Percentiles rank a stretch among this genome's conserved stretches.
phyloP scores from a whole-genome alignment of 1,140 invertebrate genomes.

The Habropoda laboriosa region DNA sequence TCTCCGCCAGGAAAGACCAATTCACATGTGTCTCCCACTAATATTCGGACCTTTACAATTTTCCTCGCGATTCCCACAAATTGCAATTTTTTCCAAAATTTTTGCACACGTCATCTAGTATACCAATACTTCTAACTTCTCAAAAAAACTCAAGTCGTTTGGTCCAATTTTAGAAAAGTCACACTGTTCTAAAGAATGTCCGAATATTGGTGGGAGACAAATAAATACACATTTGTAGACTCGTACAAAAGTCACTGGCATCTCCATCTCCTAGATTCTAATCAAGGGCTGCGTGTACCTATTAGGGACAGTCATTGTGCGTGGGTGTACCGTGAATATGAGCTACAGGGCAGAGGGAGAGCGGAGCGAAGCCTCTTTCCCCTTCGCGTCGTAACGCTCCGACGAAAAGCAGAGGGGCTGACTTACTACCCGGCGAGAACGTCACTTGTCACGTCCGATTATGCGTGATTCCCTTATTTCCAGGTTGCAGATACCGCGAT shows the following conservation, averaged over 20 bases:
- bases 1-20: neutral
- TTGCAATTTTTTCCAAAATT: no score
- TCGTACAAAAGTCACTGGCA: constrained; percentile 54
- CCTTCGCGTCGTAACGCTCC: constrained; percentile 63
- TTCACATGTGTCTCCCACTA: neutral
- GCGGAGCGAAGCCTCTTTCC: constrained; percentile 54
- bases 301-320: constrained; percentile 79
- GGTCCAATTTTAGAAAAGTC: no score
- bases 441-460: constrained; percentile 78
- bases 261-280: constrained; percentile 73
- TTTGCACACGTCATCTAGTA: no score
- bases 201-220: no score
- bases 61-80: no score
- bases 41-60: no score
- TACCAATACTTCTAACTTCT: no score
- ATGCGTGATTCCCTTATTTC: constrained; percentile 71
- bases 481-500: constrained; percentile 39
- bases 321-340: constrained; percentile 76
- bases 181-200: no score
- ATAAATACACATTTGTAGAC: constrained; percentile 18
- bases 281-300: constrained; percentile 80
- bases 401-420: constrained; percentile 60
- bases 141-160: no score
- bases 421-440: constrained; percentile 62
- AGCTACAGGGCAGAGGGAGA: constrained; percentile 46